Percentiles rank a stretch among this genome's conserved stretches.
Conservation (phyloP, 1,140 invertebrate genomes). For the Hypsibius dujardini region DNA sequence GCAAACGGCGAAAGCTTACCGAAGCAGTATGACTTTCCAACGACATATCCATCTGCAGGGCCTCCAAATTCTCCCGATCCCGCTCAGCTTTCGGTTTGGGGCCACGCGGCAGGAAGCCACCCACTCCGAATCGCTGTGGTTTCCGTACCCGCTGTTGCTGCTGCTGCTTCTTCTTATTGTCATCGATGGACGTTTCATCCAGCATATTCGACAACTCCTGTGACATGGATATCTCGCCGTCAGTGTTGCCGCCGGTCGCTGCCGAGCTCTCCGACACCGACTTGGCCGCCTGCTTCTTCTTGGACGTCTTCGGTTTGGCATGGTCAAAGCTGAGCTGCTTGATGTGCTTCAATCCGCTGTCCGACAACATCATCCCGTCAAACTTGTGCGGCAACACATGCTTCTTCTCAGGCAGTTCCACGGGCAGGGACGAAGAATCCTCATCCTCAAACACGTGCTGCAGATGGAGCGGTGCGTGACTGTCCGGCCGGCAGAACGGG, state of each 20-base stretch:
- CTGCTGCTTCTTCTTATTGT: conserved; percentile 11
- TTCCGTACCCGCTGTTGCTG: conserved; percentile 19
- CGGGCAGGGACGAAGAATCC: conserved; percentile 9
- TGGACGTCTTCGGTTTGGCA: conserved; percentile 35
- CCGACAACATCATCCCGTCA: conserved; percentile 67
- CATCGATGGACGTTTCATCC: conserved; percentile 19
- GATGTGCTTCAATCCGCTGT: conserved; percentile 56
- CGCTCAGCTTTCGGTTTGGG: conserved; percentile 16
- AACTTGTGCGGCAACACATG: neutral
- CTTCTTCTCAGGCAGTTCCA: conserved; percentile 18
- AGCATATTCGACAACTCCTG: conserved; percentile 2
- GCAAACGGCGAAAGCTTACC: neutral
- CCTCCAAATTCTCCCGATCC: conserved; percentile 15
- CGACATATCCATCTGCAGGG: too few species aligned
- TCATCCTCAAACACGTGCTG: conserved; percentile 25
- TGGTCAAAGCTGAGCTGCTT: conserved; percentile 50
- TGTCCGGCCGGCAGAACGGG: conserved; percentile 59
- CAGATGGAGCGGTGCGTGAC: conserved; percentile 53
- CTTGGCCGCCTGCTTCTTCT: conserved; percentile 21
- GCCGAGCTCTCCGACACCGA: neutral
- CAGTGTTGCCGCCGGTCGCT: neutral
- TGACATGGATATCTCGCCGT: neutral
- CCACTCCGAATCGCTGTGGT: conserved; percentile 20
- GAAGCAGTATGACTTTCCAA: neutral
- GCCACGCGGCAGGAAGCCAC: conserved; percentile 15